Percentiles rank a stretch among this genome's conserved stretches.
Conservation (phyloP, 2,113 vertebrate species). For the Lophochroa leadbeateri region DNA sequence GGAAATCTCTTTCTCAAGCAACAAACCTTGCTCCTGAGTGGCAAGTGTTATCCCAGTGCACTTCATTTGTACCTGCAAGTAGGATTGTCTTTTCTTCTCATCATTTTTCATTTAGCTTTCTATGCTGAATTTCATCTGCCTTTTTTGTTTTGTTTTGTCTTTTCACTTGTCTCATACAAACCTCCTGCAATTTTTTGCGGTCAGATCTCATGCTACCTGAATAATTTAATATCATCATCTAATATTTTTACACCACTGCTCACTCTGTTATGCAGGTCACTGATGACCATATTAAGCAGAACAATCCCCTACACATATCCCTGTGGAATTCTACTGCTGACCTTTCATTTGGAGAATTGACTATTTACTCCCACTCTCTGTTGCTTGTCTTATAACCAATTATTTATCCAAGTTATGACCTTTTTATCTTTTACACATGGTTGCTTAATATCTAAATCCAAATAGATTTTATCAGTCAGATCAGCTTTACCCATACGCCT, state of each 20-base stretch:
- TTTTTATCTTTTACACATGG: not conserved
- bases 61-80: not conserved
- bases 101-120: not conserved
- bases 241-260: not conserved
- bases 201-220: not conserved
- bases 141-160: not conserved
- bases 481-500: not conserved
- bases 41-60: not conserved
- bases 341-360: not conserved
- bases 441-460: not conserved
- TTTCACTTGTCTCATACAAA: not conserved
- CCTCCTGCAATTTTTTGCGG: not conserved
- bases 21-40: not conserved
- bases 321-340: not conserved
- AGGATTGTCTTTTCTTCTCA: not conserved
- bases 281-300: conserved; percentile 8
- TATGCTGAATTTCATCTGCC: not conserved
- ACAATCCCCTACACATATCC: not conserved
- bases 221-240: not conserved
- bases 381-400: not conserved
- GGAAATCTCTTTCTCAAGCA: not conserved
- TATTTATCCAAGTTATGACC: not conserved
- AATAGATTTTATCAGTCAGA: conserved; percentile 1
- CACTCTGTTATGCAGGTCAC: not conserved
- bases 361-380: not conserved